Evolutionary conservation across 2,888 invertebrate genomes (phyloP).

Genomic region (Ferrisia virgata): DNA sequence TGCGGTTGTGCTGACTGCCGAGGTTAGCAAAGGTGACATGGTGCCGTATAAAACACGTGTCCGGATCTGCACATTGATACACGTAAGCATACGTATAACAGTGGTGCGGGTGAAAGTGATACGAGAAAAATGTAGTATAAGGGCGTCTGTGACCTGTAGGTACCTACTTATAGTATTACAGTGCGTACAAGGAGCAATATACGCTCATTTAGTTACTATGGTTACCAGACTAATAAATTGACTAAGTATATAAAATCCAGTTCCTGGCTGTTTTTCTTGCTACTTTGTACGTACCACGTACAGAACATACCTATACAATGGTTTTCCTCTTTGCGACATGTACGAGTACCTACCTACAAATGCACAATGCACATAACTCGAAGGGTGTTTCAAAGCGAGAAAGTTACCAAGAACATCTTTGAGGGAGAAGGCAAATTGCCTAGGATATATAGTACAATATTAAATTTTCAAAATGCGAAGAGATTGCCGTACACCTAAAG

Average conservation of each 20-base stretch:
- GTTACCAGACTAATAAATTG: conserved; percentile 8
- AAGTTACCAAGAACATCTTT: not conserved
- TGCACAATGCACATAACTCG: not conserved
- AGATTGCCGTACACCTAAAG: not conserved
- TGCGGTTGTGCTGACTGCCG: not conserved
- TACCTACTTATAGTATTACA: not conserved
- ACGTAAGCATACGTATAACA: not conserved
- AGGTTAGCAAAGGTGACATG: not conserved
- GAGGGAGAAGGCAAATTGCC: not conserved
- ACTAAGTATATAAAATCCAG: not conserved
- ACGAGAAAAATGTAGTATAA: not conserved
- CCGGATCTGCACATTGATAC: not conserved
- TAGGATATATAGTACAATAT: no score
- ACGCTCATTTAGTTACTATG: not conserved
- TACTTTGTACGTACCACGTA: no score
- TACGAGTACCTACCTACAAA: no score
- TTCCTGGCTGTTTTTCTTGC: not conserved
- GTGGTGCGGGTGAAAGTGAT: not conserved
- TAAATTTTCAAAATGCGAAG: not conserved
- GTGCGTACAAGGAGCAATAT: not conserved
- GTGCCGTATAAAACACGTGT: not conserved
- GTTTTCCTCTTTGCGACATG: not conserved
- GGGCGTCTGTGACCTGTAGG: conserved; percentile 7
- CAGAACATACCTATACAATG: not conserved
- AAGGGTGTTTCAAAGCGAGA: not conserved